These are phyloP conservation scores for Epinephelus awoara DNA, from an alignment of 2,797 vertebrate species.

Conservation along the genomic window DNA sequence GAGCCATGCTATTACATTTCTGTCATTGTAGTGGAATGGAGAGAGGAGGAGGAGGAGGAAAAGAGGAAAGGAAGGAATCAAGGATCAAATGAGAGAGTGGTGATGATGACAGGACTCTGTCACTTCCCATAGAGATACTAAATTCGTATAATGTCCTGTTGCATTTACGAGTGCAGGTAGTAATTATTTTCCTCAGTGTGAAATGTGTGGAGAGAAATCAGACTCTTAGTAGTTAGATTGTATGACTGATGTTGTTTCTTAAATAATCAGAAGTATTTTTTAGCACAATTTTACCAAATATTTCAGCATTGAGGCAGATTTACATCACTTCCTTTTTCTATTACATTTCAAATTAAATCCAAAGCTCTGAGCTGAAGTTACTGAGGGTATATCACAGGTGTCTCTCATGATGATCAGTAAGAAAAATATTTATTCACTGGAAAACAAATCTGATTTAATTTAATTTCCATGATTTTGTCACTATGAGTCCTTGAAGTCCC, in stretches of 20 bases:
- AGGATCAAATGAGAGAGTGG: not conserved
- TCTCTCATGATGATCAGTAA: not conserved
- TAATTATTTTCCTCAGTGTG: no score
- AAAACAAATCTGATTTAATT: no score
- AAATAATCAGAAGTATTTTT: not conserved
- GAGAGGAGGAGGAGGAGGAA: constrained; percentile 65
- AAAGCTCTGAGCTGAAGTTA: not conserved
- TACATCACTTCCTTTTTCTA: not conserved
- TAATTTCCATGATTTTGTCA: no score
- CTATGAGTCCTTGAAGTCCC: not conserved
- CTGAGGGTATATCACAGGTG: not conserved
- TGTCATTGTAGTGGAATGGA: constrained; percentile 39
- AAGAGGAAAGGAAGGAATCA: not conserved
- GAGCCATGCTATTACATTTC: constrained; percentile 51
- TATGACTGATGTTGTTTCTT: not conserved
- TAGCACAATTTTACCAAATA: not conserved
- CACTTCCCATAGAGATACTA: not conserved
- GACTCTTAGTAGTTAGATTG: not conserved
- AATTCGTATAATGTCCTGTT: not conserved
- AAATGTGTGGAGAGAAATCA: not conserved
- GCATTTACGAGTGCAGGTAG: no score
- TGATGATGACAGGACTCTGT: not conserved
- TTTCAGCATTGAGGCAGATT: not conserved
- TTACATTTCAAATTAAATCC: not conserved
- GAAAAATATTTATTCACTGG: no score